Evolutionary conservation across 2,113 vertebrate species (phyloP), one percentile per base, ranked within the genome.

Genomic region (Sebastes fasciatus): DNA sequence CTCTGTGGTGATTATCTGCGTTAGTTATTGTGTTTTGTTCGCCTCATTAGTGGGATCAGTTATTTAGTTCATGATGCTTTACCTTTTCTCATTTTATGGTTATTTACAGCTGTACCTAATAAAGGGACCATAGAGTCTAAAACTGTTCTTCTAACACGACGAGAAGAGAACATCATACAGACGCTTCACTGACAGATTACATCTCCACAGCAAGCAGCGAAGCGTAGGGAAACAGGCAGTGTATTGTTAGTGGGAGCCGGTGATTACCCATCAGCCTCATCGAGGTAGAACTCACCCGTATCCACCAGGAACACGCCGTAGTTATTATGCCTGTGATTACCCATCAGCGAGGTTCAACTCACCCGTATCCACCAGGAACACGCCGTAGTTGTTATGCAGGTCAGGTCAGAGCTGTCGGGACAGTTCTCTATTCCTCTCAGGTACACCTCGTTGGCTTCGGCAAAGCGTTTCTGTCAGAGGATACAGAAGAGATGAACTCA

Each of bases 291-390:
- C 96, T 96, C 88, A 99, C 98, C 98, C 0, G 96, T 96, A 72
- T 99, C 97, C 51, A 99, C 98, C 84, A 99, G 93, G 90, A 99
- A 99, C 69, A 99, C 98, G 0, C 97, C 98, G 0, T 98, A 99
- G 93, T 99, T 99, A 84, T 99, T 99, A 84, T 98, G 97, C 55
- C 99, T 96, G 91, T 99, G 13, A 40, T 45, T 19, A 43, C 26
- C 26, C 17, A 55, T 17, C 1, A 1, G 26, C 13, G 2, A 8
- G 34, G 4, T 14, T 74, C 0, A 46, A 85, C 96, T 96, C 88
- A 99, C 98, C 98, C 0, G 96, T 96, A 72, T 99, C 97, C 51
- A 99, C 98, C 84, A 99, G 93, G 90, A 99, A 99, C 69, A 99
- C 98, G 0, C 97, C 98, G 0, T 98, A 99, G 93, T 99, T 99